These are phyloP conservation scores for Pycnonotus jocosus DNA, from an alignment of 2,113 vertebrate genomes.

Conservation along the genomic window DNA sequence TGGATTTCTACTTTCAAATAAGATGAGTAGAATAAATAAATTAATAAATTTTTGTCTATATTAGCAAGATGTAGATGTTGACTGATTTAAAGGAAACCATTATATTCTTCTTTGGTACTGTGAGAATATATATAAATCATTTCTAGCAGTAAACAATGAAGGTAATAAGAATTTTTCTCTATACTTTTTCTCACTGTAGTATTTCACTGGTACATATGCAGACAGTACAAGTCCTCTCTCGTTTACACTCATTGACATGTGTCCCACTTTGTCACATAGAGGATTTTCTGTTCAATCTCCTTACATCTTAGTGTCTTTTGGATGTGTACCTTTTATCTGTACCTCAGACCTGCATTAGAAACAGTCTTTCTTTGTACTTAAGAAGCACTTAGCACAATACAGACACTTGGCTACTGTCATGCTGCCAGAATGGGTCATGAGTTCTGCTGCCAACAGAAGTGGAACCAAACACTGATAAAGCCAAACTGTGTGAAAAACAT, in stretches of 20 bases:
- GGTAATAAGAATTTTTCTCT: background rate
- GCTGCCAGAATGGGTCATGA: background rate
- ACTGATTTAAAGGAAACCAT: background rate
- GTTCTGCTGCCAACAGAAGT: background rate
- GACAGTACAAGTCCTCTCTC: background rate
- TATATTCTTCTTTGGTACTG: background rate
- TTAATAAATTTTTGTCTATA: background rate
- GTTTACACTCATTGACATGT: background rate
- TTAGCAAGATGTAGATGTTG: background rate
- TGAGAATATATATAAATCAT: background rate
- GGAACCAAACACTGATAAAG: background rate
- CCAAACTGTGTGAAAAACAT: background rate
- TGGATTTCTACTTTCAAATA: background rate
- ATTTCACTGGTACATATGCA: background rate
- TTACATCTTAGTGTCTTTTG: background rate
- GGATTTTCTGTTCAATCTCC: background rate
- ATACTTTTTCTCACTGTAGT: background rate
- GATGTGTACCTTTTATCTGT: background rate
- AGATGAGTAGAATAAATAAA: background rate
- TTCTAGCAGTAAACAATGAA: background rate
- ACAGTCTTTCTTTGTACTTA: background rate
- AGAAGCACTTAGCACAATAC: background rate
- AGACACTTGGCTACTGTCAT: background rate
- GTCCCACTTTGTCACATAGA: background rate
- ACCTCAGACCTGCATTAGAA: background rate